These are phyloP conservation scores for Linyphia triangularis DNA, from an alignment of 2,888 invertebrate genomes.

Conservation along the genomic window DNA sequence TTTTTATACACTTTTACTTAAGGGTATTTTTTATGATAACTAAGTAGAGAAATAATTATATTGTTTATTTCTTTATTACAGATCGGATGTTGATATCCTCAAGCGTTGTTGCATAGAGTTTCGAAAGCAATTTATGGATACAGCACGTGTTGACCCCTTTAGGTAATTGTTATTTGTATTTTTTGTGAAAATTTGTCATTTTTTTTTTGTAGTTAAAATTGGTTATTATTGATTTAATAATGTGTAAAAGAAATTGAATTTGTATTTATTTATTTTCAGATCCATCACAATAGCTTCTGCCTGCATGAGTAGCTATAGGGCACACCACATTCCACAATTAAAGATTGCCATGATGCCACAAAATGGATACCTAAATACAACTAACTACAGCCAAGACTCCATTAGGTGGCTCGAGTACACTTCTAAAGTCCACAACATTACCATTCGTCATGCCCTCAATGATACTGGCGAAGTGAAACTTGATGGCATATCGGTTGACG, in stretches of 20 bases:
- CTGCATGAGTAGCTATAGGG: conserved; percentile 14
- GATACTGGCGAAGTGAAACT: not conserved
- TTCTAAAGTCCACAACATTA: not conserved
- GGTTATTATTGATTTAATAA: no score
- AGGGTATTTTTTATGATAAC: not conserved
- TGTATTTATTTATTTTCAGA: no score
- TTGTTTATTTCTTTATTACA: not conserved
- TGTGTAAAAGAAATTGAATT: no score
- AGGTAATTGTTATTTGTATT: no score
- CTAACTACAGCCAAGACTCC: not conserved
- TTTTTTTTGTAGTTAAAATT: no score
- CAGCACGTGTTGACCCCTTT: no score
- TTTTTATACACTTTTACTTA: not conserved
- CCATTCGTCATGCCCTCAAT: conserved; percentile 3
- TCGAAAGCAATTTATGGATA: no score
- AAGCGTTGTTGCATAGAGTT: no score
- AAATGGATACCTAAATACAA: not conserved
- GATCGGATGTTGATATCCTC: conserved; percentile 5
- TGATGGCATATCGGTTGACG: conserved; percentile 14
- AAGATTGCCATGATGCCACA: not conserved
- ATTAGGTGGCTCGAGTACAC: conserved; percentile 32
- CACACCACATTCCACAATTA: not conserved
- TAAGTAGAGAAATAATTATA: not conserved
- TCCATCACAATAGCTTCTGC: conserved; percentile 17
- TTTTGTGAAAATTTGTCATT: no score